Base-by-base conservation (phyloP, 1,140 invertebrate genomes). In the Helicoverpa zea region DNA sequence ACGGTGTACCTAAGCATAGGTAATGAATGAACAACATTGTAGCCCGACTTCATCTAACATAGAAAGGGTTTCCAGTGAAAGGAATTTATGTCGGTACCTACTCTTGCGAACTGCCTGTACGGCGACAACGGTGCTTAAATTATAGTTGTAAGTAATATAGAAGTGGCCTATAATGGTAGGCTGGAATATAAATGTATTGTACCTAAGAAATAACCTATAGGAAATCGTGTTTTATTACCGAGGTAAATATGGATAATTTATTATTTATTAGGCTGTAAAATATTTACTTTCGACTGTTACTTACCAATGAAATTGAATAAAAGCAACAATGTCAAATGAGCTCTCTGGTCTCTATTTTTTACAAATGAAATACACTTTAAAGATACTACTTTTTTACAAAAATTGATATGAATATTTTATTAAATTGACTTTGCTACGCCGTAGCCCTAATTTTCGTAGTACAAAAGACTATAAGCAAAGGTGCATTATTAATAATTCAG, bases 1-100 rank as follows among this genome's bases (percentile, higher is more conserved):
- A 78, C 68, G 68, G 61, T 63, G 59, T 78, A 79, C 51, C 70
- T 66, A 80, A 80, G 78, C 73, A 72, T 80, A 72, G 56, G 74
- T 83, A 83, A 83, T 83, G 81, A 83, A 52, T 47, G 63, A 54
- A 61, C 81, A 77, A 83, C 78, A 72, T 80, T 80, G 81, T 80
- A 56, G 64, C 35, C 54, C 47, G 63, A 72, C 56, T 70, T 72
- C 76, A 70, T 79, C 30, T 68, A 35, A 68, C 59, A 79, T 66
- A 77, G 79, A 83, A 70, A 79, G 74, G 78, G 73, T 83, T 77
- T 83, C 59, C 56, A 77, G 74, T 78, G 70, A 83, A 81, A 78
- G 75, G 82, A 83, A 83, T 83, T 83, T 81, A 83, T 81, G 79
- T 52, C 49, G 61, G 81, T 72, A 76, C 35, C 35, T 43, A 7